These are phyloP conservation scores for Peromyscus nudipes DNA, from an alignment of 2,797 vertebrate genomes.

Conservation along the genomic window DNA sequence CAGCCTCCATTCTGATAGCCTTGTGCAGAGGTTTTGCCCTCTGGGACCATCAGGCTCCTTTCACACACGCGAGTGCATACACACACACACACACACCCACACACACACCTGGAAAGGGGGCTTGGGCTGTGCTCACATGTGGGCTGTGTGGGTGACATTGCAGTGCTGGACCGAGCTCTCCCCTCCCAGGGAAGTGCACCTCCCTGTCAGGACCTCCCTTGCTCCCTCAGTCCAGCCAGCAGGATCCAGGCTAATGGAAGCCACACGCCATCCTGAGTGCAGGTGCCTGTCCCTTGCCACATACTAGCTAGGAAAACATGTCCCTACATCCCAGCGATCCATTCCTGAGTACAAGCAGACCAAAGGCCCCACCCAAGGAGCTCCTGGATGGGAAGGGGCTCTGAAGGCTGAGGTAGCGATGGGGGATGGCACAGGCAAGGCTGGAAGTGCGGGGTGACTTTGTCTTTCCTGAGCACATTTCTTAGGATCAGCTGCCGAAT, in stretches of 20 bases:
- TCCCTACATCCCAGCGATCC: neutral
- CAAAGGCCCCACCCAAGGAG: neutral
- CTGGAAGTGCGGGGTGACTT: slow-evolving; percentile 39
- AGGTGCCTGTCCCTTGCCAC: neutral
- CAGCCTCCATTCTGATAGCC: neutral
- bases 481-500: slow-evolving; percentile 81
- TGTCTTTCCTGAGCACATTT: slow-evolving; percentile 69
- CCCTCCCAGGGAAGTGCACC: neutral
- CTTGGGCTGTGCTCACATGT: neutral
- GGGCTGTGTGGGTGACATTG: neutral
- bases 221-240: too few species aligned
- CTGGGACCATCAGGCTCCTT: neutral
- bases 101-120: neutral
- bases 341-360: neutral
- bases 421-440: too few species aligned
- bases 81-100: neutral
- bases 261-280: neutral
- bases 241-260: neutral
- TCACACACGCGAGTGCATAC: neutral
- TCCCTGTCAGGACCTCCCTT: neutral
- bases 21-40: neutral
- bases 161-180: neutral
- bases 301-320: neutral
- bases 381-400: neutral
- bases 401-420: neutral